Evolutionary conservation across 2,113 vertebrate genomes (phyloP).

Genomic region (Ibidorhyncha struthersii): DNA sequence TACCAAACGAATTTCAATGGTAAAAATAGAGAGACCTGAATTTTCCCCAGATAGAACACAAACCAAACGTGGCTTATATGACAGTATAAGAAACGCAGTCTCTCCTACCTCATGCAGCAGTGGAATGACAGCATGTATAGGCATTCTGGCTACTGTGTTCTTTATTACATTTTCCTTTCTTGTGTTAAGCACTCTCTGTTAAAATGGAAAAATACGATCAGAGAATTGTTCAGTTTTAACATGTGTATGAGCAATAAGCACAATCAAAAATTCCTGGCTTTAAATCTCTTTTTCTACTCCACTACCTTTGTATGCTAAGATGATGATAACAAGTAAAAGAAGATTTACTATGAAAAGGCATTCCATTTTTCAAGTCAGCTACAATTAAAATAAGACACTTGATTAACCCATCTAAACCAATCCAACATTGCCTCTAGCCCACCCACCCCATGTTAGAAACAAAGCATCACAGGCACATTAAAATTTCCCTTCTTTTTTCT

Average conservation of each 20-base stretch:
- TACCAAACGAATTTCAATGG: not conserved
- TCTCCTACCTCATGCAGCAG: constrained; percentile 88
- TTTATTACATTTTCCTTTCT: constrained; percentile 87
- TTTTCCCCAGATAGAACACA: not conserved
- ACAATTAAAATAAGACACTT: not conserved
- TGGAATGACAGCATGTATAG: constrained; percentile 89
- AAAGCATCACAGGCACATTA: not conserved
- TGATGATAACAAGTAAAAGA: not conserved
- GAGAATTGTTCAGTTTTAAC: not conserved
- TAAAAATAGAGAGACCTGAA: not conserved
- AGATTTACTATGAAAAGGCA: not conserved
- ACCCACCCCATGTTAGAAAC: not conserved
- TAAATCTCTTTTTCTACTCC: not conserved
- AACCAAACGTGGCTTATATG: not conserved
- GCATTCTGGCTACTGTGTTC: constrained; percentile 92
- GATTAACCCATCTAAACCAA: not conserved
- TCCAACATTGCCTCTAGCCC: not conserved
- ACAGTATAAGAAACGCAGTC: not conserved
- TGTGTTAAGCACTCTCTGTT: constrained; percentile 94
- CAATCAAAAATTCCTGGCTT: not conserved
- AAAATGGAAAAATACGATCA: not conserved
- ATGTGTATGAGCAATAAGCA: not conserved
- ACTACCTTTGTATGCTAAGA: not conserved
- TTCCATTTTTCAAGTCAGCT: not conserved
- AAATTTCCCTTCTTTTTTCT: not conserved